Conservation (phyloP, 2,888 invertebrate species). For the Acleris laterana region DNA sequence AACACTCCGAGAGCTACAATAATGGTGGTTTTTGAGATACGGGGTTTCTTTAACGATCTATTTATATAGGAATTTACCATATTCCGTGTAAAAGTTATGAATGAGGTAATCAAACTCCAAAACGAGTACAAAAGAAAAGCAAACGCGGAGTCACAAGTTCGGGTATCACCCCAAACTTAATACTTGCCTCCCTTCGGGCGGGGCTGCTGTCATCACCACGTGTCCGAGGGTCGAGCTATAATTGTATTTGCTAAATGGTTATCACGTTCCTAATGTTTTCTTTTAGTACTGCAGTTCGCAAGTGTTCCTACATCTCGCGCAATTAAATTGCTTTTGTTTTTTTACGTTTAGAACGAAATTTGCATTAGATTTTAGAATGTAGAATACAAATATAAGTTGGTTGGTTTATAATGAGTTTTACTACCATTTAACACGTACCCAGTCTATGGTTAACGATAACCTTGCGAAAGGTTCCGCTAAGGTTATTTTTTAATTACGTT, state of each 20-base stretch:
- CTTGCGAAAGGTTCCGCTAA: slow-evolving; percentile 36
- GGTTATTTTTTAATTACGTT: slow-evolving; percentile 38
- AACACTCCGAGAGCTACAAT: too few species aligned
- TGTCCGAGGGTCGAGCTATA: slow-evolving; percentile 29
- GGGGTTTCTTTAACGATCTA: too few species aligned
- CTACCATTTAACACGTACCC: not conserved
- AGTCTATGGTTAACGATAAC: not conserved
- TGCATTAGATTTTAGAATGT: not conserved
- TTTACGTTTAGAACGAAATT: not conserved
- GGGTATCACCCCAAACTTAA: slow-evolving; percentile 12
- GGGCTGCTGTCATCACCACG: slow-evolving; percentile 28
- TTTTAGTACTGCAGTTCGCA: slow-evolving; percentile 10
- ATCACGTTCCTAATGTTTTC: slow-evolving; percentile 33
- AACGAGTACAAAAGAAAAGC: not conserved
- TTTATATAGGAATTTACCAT: too few species aligned
- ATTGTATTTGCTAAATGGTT: slow-evolving; percentile 36
- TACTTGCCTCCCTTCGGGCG: not conserved
- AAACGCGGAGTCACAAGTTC: slow-evolving; percentile 10
- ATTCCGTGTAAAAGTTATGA: not conserved
- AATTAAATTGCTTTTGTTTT: not conserved
- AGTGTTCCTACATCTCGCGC: slow-evolving; percentile 7
- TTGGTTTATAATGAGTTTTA: too few species aligned
- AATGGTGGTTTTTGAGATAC: too few species aligned
- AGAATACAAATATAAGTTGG: too few species aligned
- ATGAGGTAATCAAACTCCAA: not conserved